Evolutionary conservation across 2,888 invertebrate species (phyloP).

Genomic region (Amphipyra tragopoginis): DNA sequence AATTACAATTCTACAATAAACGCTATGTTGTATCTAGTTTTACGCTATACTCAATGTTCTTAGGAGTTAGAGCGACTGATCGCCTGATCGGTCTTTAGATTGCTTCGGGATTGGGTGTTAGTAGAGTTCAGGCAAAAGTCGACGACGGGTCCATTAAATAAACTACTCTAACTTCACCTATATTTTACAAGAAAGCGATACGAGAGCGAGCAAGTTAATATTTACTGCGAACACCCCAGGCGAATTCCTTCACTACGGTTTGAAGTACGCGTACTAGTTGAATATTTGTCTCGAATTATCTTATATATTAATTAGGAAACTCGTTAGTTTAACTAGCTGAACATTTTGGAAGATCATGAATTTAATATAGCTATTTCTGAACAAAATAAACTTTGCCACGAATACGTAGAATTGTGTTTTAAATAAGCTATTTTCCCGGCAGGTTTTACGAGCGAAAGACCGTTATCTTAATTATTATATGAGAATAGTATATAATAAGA

Average conservation of each 20-base stretch:
- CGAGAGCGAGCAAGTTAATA: constrained; percentile 69
- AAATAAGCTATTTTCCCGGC: no score
- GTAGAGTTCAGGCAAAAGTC: constrained; percentile 66
- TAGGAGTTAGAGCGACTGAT: constrained; percentile 40
- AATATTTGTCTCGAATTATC: constrained; percentile 48
- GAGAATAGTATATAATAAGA: no score
- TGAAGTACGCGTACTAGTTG: constrained; percentile 46
- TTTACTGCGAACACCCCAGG: constrained; percentile 66
- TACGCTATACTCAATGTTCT: constrained; percentile 10
- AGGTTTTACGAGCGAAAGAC: no score
- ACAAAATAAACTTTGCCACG: neutral
- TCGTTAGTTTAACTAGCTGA: constrained; percentile 15
- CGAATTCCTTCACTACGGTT: constrained; percentile 41
- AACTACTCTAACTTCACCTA: constrained; percentile 78
- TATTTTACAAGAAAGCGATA: constrained; percentile 79
- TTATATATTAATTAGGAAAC: constrained; percentile 56
- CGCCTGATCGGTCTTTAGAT: constrained; percentile 71
- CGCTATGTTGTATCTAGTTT: constrained; percentile 19
- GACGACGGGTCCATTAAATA: constrained; percentile 77
- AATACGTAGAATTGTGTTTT: no score
- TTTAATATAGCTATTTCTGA: neutral
- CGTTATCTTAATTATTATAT: no score
- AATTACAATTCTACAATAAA: neutral
- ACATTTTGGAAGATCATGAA: neutral
- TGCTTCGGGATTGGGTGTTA: constrained; percentile 69